These are phyloP conservation scores for Meloe dianella DNA, from an alignment of 2,888 invertebrate genomes.

Conservation along the genomic window DNA sequence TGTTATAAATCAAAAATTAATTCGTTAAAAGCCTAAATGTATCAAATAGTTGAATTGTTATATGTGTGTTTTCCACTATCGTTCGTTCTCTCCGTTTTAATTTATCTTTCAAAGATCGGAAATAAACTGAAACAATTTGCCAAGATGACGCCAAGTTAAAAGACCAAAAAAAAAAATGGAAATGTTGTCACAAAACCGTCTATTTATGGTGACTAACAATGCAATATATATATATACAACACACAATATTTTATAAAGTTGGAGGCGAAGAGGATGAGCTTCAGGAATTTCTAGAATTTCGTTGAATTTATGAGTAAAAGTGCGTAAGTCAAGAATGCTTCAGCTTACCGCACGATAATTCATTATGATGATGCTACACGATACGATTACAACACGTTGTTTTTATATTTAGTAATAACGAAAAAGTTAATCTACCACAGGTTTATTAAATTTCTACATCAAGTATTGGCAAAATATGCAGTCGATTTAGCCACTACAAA, in stretches of 20 bases:
- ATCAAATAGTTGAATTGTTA: not conserved
- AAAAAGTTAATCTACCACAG: not conserved
- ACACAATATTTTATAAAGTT: conserved; percentile 41
- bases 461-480: conserved; percentile 27
- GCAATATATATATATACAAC: conserved; percentile 39
- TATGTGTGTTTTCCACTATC: not conserved
- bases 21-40: conserved; percentile 4
- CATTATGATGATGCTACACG: conserved; percentile 10
- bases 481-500: conserved; percentile 28
- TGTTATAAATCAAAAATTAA: conserved; percentile 9
- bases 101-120: not conserved
- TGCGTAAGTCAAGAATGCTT: conserved; percentile 44
- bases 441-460: conserved; percentile 18
- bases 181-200: conserved; percentile 39
- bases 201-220: conserved; percentile 45
- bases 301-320: conserved; percentile 43
- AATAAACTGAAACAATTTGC: conserved; percentile 15
- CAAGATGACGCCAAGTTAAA: conserved; percentile 32
- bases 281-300: conserved; percentile 47
- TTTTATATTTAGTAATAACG: conserved; percentile 7
- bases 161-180: too few relatives aligned
- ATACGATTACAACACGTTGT: not conserved
- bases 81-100: not conserved
- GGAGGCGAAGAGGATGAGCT: conserved; percentile 40
- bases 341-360: conserved; percentile 35